Percentiles rank a stretch among this genome's conserved stretches.
Conservation (phyloP, 2,797 vertebrate genomes). For the Spea hammondii region DNA sequence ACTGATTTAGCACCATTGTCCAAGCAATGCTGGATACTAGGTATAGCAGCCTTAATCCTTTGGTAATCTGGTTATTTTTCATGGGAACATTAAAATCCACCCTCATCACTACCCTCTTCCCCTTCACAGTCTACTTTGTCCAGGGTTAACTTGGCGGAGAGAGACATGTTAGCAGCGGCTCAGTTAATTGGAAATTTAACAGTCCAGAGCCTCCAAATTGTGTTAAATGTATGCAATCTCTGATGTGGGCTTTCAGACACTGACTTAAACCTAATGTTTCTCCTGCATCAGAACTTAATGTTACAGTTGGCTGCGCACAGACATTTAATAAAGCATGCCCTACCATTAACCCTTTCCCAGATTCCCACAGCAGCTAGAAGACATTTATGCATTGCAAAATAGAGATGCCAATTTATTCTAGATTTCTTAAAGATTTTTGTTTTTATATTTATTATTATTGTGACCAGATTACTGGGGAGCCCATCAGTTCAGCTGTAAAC, state of each 20-base stretch:
- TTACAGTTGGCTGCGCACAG: too few species aligned
- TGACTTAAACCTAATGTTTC: too few species aligned
- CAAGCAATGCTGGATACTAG: slow-evolving; percentile 90
- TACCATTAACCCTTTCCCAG: too few species aligned
- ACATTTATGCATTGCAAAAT: too few species aligned
- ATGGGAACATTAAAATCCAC: slow-evolving; percentile 98
- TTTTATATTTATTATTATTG: slow-evolving; percentile 5
- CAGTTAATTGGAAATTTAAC: slow-evolving; percentile 4
- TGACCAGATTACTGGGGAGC: slow-evolving; percentile 16
- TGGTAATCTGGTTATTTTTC: slow-evolving; percentile 94
- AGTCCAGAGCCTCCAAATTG: too few species aligned
- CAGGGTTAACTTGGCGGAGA: slow-evolving; percentile 90
- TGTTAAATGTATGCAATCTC: too few species aligned
- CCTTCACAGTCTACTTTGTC: slow-evolving; percentile 89
- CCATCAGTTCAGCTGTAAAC: slow-evolving; percentile 23
- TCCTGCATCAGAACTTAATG: too few species aligned
- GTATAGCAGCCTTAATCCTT: slow-evolving; percentile 95
- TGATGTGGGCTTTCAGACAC: too few species aligned
- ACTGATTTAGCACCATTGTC: slow-evolving; percentile 88
- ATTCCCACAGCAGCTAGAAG: too few species aligned
- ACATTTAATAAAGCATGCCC: too few species aligned
- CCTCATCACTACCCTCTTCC: slow-evolving; percentile 90
- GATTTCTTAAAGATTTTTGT: too few species aligned
- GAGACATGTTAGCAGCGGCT: slow-evolving; percentile 75
- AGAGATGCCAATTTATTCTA: too few species aligned